Conservation (phyloP, 2,888 invertebrate species). For the Caenorhabditis sp. region DNA sequence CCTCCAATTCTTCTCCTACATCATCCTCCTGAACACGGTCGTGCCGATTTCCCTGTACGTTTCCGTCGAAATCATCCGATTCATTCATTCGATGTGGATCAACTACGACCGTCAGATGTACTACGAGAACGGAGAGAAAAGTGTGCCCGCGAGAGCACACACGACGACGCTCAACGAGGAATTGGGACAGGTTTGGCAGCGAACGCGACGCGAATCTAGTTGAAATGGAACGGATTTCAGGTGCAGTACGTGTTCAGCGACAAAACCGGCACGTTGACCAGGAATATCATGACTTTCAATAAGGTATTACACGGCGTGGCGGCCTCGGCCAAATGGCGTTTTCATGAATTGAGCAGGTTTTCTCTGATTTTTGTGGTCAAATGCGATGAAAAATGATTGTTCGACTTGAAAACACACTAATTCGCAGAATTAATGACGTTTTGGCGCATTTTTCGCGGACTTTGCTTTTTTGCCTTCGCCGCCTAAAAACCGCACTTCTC, state of each 20-base stretch:
- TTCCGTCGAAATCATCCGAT: conserved; percentile 91
- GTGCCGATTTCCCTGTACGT: conserved; percentile 99
- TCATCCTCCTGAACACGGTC: conserved; percentile 98
- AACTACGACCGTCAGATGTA: conserved; percentile 99
- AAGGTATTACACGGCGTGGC: no score
- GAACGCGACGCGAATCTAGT: not conserved
- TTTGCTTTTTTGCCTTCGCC: no score
- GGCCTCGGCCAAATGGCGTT: no score
- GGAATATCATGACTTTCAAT: conserved; percentile 99
- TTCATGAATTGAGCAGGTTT: no score
- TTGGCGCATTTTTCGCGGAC: no score
- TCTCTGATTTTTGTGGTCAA: no score
- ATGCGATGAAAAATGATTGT: no score
- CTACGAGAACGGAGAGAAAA: conserved; percentile 82
- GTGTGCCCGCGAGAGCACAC: conserved; percentile 84
- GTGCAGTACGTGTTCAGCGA: conserved; percentile 99
- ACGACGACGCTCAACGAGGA: conserved; percentile 98
- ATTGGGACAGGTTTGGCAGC: conserved; percentile 69
- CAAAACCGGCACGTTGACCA: conserved; percentile 98
- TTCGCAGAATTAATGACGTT: no score
- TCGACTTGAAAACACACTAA: no score
- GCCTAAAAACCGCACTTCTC: no score
- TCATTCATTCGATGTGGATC: conserved; percentile 97
- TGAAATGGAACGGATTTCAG: conserved; percentile 83
- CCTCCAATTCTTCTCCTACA: conserved; percentile 98